Conservation (phyloP, 2,888 invertebrate genomes). For the Pollenia labialis region DNA sequence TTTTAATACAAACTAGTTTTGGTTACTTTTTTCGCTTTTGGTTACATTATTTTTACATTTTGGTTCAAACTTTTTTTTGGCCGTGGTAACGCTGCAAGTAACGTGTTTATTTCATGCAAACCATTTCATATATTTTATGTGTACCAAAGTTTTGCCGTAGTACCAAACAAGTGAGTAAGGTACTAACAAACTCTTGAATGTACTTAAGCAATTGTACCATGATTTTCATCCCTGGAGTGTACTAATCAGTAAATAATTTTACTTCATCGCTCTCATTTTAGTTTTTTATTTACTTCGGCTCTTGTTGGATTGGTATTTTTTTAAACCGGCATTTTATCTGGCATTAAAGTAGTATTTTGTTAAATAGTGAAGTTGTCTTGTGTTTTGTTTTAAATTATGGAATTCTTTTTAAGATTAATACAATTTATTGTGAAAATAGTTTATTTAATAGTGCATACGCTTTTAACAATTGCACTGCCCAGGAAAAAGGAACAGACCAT, state of each 20-base stretch:
- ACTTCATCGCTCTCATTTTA: neutral
- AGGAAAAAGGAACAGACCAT: conserved; percentile 46
- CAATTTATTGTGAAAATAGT: conserved; percentile 74
- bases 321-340: neutral
- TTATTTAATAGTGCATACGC: conserved; percentile 53
- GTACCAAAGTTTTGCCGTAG: too few relatives aligned
- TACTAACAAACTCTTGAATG: too few relatives aligned
- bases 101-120: too few relatives aligned
- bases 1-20: too few relatives aligned
- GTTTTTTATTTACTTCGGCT: conserved; percentile 8
- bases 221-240: too few relatives aligned
- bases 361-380: neutral
- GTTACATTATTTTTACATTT: too few relatives aligned
- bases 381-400: conserved; percentile 74
- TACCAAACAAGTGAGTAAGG: too few relatives aligned
- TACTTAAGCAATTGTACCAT: too few relatives aligned
- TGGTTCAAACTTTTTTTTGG: too few relatives aligned
- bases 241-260: neutral
- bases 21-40: too few relatives aligned
- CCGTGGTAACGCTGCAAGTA: too few relatives aligned
- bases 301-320: neutral
- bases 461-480: conserved; percentile 52
- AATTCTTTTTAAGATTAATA: conserved; percentile 77
- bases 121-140: too few relatives aligned
- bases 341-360: neutral